Conservation (phyloP, 2,888 invertebrate genomes). For the Epicampocera succincta region DNA sequence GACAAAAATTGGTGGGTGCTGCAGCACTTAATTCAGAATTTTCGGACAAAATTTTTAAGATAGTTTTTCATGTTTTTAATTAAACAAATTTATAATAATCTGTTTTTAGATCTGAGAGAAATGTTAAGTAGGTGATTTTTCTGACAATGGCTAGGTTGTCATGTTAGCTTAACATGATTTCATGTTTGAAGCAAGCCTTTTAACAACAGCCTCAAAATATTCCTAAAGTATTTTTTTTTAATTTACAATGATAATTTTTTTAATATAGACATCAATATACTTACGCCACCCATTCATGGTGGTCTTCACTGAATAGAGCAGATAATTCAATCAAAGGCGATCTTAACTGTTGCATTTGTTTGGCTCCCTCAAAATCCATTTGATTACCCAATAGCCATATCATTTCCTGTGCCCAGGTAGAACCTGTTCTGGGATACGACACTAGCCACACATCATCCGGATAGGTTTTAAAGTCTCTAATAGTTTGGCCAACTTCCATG, state of each 20-base stretch:
- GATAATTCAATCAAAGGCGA: slow-evolving; percentile 89
- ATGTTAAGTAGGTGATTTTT: too few species aligned
- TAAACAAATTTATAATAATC: too few species aligned
- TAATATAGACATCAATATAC: slow-evolving; percentile 73
- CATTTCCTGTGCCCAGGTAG: slow-evolving; percentile 97
- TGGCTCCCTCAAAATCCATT: slow-evolving; percentile 89
- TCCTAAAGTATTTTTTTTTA: too few species aligned
- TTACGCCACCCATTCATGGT: slow-evolving; percentile 84
- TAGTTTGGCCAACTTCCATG: slow-evolving; percentile 86
- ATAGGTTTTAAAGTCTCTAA: slow-evolving; percentile 87
- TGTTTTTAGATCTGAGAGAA: too few species aligned
- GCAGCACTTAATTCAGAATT: too few species aligned
- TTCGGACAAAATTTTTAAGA: too few species aligned
- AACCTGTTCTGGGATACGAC: slow-evolving; percentile 94
- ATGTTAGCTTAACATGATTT: too few species aligned
- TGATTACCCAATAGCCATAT: slow-evolving; percentile 93
- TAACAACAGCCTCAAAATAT: too few species aligned
- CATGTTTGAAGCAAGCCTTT: too few species aligned
- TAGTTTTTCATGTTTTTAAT: too few species aligned
- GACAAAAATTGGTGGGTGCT: too few species aligned
- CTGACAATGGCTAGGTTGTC: too few species aligned
- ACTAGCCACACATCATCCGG: slow-evolving; percentile 92
- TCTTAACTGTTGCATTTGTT: slow-evolving; percentile 83
- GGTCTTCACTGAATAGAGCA: slow-evolving; percentile 85
- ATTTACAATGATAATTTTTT: background rate